phyloP scores from a whole-genome alignment of 2,797 vertebrate species.

The Malacoraja senta region DNA sequence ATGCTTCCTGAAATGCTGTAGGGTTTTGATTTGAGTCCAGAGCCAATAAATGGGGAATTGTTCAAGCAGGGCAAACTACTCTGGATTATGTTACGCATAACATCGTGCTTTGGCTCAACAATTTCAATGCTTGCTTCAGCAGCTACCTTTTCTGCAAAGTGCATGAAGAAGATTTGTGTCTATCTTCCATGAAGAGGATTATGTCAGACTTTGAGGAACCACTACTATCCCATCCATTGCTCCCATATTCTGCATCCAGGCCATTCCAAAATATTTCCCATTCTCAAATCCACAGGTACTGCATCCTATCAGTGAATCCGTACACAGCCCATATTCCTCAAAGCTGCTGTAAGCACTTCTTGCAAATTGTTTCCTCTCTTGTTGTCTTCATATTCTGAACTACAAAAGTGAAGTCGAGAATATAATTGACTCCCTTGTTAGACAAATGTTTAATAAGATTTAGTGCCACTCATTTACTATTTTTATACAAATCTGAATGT shows the following conservation, averaged over 20 bases:
- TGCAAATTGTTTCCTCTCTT: neutral
- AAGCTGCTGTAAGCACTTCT: neutral
- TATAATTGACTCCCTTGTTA: neutral
- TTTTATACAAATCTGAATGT: neutral
- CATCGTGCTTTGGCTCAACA: neutral
- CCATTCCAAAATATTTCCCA: neutral
- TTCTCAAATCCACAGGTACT: neutral
- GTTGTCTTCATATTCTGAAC: neutral
- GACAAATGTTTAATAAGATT: neutral
- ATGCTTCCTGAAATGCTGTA: neutral
- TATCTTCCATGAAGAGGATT: neutral
- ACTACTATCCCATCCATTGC: neutral
- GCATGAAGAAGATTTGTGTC: neutral
- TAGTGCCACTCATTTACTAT: neutral
- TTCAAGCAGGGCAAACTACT: neutral
- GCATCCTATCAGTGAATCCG: neutral
- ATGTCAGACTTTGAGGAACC: neutral
- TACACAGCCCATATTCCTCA: neutral
- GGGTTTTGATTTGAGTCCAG: neutral
- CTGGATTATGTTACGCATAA: neutral
- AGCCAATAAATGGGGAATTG: neutral
- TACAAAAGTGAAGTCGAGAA: neutral
- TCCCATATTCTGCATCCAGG: neutral
- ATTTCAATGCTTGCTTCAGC: neutral
- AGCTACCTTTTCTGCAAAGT: neutral